A percentile compares a stretch with the other conserved stretches of the same genome.
These are phyloP conservation scores for Escarpia spicata DNA, from an alignment of 2,888 invertebrate species.

Conservation along the genomic window DNA sequence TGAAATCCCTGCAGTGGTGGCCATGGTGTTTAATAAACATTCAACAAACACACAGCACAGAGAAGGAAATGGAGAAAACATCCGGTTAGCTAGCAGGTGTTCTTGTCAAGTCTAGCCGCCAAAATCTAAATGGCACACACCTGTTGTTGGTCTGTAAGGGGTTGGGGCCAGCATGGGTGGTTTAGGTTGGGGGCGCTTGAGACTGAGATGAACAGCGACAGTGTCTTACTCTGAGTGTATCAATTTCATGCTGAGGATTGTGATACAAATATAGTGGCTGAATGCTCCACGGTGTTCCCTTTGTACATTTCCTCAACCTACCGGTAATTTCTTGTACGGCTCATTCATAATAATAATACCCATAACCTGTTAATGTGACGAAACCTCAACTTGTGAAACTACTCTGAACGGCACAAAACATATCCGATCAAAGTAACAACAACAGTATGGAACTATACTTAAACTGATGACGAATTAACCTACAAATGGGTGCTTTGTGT, in stretches of 20 bases:
- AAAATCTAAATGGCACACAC: not conserved
- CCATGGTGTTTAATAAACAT: not conserved
- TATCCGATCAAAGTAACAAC: no score
- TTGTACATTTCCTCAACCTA: no score
- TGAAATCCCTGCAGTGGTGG: not conserved
- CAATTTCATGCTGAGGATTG: not conserved
- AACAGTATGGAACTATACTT: no score
- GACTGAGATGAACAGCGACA: not conserved
- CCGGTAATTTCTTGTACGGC: no score
- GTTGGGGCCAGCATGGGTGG: not conserved
- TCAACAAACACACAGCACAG: not conserved
- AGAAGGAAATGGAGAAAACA: not conserved
- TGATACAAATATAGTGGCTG: slow-evolving; percentile 8
- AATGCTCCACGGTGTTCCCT: no score
- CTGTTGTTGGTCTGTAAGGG: not conserved
- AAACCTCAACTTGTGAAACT: no score
- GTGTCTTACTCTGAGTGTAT: not conserved
- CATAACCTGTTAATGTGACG: no score
- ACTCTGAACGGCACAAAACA: no score
- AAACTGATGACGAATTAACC: no score
- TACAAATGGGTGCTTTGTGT: no score
- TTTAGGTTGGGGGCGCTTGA: not conserved
- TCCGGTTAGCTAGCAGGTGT: not conserved
- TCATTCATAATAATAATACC: no score
- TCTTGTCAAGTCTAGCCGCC: not conserved